Conservation (phyloP, 2,797 vertebrate species). For the Manis pentadactyla region DNA sequence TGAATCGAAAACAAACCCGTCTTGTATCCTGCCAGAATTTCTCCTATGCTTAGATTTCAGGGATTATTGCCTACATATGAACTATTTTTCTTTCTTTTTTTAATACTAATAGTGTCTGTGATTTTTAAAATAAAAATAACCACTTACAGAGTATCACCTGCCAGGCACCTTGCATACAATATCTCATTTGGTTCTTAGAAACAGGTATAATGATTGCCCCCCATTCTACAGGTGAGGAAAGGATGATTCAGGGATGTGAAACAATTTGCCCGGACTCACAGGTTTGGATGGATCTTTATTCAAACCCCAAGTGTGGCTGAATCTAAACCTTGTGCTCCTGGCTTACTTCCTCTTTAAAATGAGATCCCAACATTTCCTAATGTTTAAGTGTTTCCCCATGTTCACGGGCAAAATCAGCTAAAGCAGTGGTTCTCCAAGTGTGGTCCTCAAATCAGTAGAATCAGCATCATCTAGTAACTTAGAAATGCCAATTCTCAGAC, state of each 20-base stretch:
- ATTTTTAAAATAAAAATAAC: background rate
- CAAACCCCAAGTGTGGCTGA: background rate
- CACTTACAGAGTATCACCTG: background rate
- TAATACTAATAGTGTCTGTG: background rate
- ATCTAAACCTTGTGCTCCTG: background rate
- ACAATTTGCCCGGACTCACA: background rate
- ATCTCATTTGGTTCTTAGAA: background rate
- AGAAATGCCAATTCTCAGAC: background rate
- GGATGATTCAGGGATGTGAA: background rate
- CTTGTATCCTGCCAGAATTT: background rate
- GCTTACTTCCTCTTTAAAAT: slow-evolving; percentile 20
- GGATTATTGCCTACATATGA: background rate
- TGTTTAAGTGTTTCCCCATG: background rate
- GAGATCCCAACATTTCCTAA: background rate
- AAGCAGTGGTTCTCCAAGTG: background rate
- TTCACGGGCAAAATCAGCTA: background rate
- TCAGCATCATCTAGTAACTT: background rate
- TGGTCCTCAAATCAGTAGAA: background rate
- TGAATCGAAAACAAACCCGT: background rate
- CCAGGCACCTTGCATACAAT: background rate
- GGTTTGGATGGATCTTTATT: background rate
- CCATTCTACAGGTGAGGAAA: background rate
- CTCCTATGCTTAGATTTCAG: slow-evolving; percentile 3
- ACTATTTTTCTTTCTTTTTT: background rate
- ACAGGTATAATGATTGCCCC: background rate